A percentile compares a stretch with the other conserved stretches of the same genome.
Evolutionary conservation across 2,797 vertebrate species (phyloP).

Genomic region (Zalophus californianus): DNA sequence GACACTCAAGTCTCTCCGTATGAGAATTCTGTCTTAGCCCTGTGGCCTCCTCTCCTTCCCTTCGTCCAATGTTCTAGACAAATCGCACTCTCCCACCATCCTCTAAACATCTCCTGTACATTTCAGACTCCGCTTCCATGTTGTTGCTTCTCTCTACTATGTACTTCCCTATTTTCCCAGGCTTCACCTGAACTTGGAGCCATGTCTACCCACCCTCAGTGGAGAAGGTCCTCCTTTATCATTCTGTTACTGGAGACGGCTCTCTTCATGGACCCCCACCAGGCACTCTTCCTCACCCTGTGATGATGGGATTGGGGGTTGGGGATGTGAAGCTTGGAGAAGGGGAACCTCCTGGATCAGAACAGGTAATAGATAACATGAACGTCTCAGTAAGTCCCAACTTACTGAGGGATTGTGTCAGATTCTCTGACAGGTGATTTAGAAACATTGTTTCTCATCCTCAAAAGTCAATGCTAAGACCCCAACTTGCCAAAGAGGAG

Average conservation of each 20-base stretch:
- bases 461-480: not conserved
- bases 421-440: not conserved
- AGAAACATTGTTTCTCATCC: not conserved
- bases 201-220: not conserved
- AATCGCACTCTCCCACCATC: accelerated
- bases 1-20: accelerated
- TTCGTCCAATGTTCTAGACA: accelerated
- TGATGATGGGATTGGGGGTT: accelerated
- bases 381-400: not conserved
- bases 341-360: not conserved
- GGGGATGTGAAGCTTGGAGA: not conserved
- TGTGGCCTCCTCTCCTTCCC: not conserved
- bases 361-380: not conserved
- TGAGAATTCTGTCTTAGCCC: accelerated
- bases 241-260: not conserved
- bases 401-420: too few relatives aligned
- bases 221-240: not conserved
- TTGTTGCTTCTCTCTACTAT: not conserved
- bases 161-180: accelerated
- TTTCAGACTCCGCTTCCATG: not conserved
- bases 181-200: not conserved
- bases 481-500: not conserved
- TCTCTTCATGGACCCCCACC: not conserved
- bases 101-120: accelerated
- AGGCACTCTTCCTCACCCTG: not conserved